These are phyloP conservation scores for Pampusana beccarii DNA, from an alignment of 2,113 vertebrate genomes.

Conservation along the genomic window DNA sequence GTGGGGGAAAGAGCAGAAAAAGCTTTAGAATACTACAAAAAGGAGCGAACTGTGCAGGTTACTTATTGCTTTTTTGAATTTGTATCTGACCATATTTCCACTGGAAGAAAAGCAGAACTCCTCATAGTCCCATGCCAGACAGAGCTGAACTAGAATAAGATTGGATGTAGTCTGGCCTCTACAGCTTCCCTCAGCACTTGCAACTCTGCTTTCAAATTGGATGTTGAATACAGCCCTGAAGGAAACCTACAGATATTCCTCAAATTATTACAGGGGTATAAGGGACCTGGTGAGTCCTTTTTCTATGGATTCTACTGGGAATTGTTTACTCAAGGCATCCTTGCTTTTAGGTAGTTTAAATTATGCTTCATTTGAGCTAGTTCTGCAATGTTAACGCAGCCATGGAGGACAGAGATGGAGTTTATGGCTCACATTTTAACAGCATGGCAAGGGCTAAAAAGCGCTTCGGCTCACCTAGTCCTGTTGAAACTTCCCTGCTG, in stretches of 20 bases:
- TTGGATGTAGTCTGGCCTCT: background rate
- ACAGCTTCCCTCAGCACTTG: background rate
- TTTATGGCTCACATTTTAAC: background rate
- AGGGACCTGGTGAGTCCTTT: background rate
- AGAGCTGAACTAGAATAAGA: background rate
- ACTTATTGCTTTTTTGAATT: background rate
- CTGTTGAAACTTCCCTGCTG: background rate
- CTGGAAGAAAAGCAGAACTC: background rate
- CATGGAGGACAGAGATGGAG: background rate
- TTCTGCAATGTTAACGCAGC: background rate
- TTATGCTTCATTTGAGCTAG: background rate
- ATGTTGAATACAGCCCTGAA: background rate
- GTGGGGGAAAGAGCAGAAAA: background rate
- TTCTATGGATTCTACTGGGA: background rate
- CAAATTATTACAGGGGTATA: background rate
- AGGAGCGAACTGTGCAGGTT: background rate
- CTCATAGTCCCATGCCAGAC: background rate
- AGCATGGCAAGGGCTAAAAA: background rate
- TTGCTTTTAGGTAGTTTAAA: background rate
- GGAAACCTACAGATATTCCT: background rate
- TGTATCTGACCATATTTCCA: background rate
- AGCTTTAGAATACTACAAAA: background rate
- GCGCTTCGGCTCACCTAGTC: background rate
- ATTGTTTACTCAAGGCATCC: background rate
- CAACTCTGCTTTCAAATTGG: background rate